Percentiles rank a stretch among this genome's conserved stretches.
Evolutionary conservation across 1,140 invertebrate species (phyloP).

Genomic region (Sycophaga agraensis): DNA sequence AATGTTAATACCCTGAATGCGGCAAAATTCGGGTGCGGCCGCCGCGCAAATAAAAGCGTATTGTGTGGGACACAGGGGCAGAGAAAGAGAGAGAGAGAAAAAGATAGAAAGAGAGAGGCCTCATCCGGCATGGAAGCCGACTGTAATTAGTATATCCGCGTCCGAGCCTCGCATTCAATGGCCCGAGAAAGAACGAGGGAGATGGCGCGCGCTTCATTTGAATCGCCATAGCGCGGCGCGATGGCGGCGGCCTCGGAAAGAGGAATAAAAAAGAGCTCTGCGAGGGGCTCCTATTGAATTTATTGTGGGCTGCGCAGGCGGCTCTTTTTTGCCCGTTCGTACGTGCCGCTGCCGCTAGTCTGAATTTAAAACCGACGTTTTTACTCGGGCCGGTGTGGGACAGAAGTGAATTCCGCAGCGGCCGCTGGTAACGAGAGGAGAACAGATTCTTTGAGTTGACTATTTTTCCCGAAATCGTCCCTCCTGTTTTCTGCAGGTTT

Average conservation of each 20-base stretch:
- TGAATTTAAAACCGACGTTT: conserved; percentile 22
- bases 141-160: conserved; percentile 25
- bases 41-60: conserved; percentile 2
- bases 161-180: conserved; percentile 4
- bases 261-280: neutral
- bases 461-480: no score
- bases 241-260: neutral
- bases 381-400: neutral
- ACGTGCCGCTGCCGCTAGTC: neutral
- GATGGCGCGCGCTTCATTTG: conserved; percentile 2
- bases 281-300: conserved; percentile 13
- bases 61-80: neutral
- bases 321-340: neutral
- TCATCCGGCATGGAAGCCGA: neutral
- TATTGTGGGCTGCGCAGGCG: neutral
- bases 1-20: no score
- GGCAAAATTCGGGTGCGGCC: neutral
- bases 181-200: neutral
- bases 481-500: no score
- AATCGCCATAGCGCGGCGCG: neutral
- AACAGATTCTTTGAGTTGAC: no score
- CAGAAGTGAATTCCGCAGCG: no score
- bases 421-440: no score
- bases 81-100: no score
- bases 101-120: no score